phyloP scores from a whole-genome alignment of 2,113 vertebrate species.

The Oryzias woworae region DNA sequence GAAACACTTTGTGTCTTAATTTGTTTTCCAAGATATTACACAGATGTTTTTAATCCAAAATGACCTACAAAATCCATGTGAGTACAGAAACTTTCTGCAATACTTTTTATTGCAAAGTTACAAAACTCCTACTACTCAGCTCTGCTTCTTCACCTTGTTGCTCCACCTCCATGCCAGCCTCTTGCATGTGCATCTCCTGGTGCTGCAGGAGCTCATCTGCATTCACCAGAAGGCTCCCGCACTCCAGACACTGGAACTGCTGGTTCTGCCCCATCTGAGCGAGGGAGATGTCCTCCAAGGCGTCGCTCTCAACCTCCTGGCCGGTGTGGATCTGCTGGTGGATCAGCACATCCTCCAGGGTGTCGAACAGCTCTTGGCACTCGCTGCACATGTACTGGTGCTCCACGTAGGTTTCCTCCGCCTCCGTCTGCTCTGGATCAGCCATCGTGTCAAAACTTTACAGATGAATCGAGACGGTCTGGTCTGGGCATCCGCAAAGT shows the following conservation, averaged over 20 bases:
- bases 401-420: conserved; percentile 75
- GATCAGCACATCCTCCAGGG: conserved; percentile 85
- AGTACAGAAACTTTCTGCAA: no score
- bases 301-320: conserved; percentile 59
- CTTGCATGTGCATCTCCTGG: conserved; percentile 87
- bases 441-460: conserved; percentile 46
- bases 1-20: background rate
- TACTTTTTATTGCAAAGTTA: background rate
- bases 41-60: no score
- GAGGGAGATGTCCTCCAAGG: conserved; percentile 28
- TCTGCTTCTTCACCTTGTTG: conserved; percentile 64
- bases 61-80: no score
- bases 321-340: conserved; percentile 87
- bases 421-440: conserved; percentile 67
- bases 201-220: conserved; percentile 85
- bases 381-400: conserved; percentile 93
- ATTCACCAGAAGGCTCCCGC: conserved; percentile 81
- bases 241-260: conserved; percentile 89
- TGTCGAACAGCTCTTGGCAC: conserved; percentile 86
- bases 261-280: conserved; percentile 71
- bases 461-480: background rate
- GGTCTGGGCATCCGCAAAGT: conserved; percentile 6
- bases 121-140: background rate
- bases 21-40: background rate
- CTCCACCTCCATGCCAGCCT: conserved; percentile 70